These are phyloP conservation scores for Panthera uncia DNA, from an alignment of 2,113 vertebrate genomes.

Conservation along the genomic window DNA sequence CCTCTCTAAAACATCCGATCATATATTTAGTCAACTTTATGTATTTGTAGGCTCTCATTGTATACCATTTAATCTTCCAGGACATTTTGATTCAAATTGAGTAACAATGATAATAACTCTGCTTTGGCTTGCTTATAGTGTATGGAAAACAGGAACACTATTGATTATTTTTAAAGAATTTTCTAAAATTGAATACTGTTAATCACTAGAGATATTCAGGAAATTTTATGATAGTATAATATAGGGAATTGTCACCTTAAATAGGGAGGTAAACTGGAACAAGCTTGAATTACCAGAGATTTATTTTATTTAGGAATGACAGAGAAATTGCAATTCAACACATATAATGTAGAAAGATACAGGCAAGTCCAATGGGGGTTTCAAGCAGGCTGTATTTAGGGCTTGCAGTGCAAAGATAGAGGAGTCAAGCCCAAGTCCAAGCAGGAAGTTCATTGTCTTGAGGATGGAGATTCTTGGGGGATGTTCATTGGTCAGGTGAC, in stretches of 20 bases:
- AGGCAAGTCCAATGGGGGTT: not conserved
- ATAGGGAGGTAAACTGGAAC: not conserved
- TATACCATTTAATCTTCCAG: not conserved
- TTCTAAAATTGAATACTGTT: not conserved
- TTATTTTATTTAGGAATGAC: not conserved
- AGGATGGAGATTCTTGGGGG: not conserved
- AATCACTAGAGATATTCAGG: not conserved
- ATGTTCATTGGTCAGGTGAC: not conserved
- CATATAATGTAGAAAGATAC: not conserved
- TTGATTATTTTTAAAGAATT: not conserved
- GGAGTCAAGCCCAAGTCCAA: not conserved
- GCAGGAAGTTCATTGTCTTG: not conserved
- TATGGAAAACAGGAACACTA: not conserved
- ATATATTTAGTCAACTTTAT: not conserved
- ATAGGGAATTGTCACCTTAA: not conserved
- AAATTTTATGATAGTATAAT: not conserved
- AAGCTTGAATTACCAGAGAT: not conserved
- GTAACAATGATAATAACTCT: not conserved
- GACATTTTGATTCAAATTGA: not conserved
- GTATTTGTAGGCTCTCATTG: not conserved
- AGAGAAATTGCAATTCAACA: not conserved
- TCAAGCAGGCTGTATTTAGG: not conserved
- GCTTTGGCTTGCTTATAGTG: not conserved
- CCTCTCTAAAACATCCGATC: not conserved
- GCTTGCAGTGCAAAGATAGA: no score